phyloP scores from a whole-genome alignment of 2,888 invertebrate genomes.

The Cabera pusaria region DNA sequence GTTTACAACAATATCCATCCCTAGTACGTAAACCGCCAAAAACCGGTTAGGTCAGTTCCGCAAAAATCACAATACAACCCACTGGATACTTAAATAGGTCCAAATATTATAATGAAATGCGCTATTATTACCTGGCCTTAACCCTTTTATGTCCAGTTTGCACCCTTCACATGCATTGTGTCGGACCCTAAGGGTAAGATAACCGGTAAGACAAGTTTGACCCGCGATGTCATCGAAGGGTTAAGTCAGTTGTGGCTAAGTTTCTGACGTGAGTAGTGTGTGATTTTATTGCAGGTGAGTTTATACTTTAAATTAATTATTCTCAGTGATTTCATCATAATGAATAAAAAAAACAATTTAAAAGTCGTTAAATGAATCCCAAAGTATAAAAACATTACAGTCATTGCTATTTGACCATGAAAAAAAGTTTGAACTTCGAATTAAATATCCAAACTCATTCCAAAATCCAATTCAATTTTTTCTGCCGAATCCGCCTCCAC shows the following conservation, averaged over 20 bases:
- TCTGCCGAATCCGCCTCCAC: constrained; percentile 43
- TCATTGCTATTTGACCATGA: no score
- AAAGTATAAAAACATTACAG: no score
- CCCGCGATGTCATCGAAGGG: constrained; percentile 60
- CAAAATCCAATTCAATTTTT: constrained; percentile 35
- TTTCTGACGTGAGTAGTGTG: constrained; percentile 29
- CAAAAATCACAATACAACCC: constrained; percentile 71
- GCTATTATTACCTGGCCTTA: constrained; percentile 62
- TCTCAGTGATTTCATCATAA: no score
- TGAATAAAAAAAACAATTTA: no score
- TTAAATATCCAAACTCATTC: constrained; percentile 5
- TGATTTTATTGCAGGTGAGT: constrained; percentile 20
- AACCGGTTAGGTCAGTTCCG: constrained; percentile 82
- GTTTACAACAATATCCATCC: constrained; percentile 23
- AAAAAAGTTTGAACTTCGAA: no score
- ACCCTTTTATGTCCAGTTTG: constrained; percentile 75
- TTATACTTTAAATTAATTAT: constrained; percentile 2
- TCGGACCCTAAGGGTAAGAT: constrained; percentile 62
- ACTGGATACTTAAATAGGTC: constrained; percentile 82
- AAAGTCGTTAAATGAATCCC: no score
- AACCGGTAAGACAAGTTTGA: constrained; percentile 82
- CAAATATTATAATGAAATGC: constrained; percentile 77
- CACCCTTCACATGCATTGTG: constrained; percentile 69
- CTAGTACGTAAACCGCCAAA: constrained; percentile 48
- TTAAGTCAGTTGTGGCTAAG: constrained; percentile 70